Base-by-base conservation (phyloP, 2,113 vertebrate species). In the Psilopsiagon aymara region DNA sequence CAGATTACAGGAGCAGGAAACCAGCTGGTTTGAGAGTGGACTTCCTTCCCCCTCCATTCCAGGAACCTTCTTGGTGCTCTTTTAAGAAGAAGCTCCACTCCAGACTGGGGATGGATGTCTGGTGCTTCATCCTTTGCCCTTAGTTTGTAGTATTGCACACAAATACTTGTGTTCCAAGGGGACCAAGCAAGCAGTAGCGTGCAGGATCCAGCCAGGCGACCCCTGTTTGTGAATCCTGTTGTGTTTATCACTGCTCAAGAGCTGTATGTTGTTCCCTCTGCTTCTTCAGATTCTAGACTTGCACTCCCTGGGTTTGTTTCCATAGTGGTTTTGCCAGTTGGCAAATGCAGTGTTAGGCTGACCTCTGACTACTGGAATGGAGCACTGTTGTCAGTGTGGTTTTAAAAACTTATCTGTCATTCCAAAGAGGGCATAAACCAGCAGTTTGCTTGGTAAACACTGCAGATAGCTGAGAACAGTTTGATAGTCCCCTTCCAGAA, bases 381-480 rank as follows among this genome's bases (percentile, higher is more conserved):
- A 80, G 62, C 67, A 11, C 66, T 92, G 53, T 79, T 93, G 86
- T 93, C 73, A 51, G 31, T 39, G 57, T 66, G 66, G 41, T 80
- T 97, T 95, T 44, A 73, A 92, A 88, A 93, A 78, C n/a, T 66
- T 82, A 82, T 21, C 86, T 77, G 16, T 80, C 33, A 14, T 82
- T 82, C 62, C 33, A 39, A 75, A 69, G 25, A 94, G 71, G 60
- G 67, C 70, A 93, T 57, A 85, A 93, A 76, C 33, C 43, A 88
- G 39, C 70, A 81, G 75, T 74, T 94, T 90, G 75, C 37, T 89
- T 82, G 80, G 78, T 91, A 95, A 97, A 94, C 87, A 88, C 28
- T 91, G 83, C 57, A 91, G 86, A 87, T 75, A 68, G 66, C 31
- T 10, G 41, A 74, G 17, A 85, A 62, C 60, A 31, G 39, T 57